Evolutionary conservation across 2,888 invertebrate species (phyloP).

Genomic region (Philereme transversata): DNA sequence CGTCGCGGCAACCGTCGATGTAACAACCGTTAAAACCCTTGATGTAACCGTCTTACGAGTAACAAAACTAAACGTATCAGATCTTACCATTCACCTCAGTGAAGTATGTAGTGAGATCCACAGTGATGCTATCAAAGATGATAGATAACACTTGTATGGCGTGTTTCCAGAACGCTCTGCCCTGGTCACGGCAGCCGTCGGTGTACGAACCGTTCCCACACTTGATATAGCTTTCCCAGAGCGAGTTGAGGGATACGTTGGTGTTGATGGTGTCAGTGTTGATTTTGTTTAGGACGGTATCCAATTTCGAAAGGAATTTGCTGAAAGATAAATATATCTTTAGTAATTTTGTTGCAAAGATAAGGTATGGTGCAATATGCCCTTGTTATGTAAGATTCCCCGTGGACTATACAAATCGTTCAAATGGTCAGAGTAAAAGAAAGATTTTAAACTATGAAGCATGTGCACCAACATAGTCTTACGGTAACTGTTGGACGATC

Average conservation of each 20-base stretch:
- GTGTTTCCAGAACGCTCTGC: constrained; percentile 58
- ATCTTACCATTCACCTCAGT: constrained; percentile 67
- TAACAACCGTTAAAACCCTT: no score
- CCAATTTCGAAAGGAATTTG: constrained; percentile 63
- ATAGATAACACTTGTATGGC: constrained; percentile 62
- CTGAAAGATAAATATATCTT: constrained; percentile 46
- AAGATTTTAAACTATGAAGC: no score
- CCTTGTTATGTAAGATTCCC: no score
- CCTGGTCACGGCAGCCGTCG: constrained; percentile 49
- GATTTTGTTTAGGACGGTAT: constrained; percentile 60
- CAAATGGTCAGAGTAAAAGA: no score
- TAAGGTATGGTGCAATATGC: no score
- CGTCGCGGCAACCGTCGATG: no score
- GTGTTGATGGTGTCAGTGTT: constrained; percentile 43
- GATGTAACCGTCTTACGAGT: no score
- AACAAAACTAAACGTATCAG: neutral
- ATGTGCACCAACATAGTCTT: no score
- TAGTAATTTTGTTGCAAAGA: neutral
- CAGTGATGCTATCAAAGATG: constrained; percentile 54
- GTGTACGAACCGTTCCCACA: constrained; percentile 45
- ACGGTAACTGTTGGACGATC: no score
- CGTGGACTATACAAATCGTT: no score
- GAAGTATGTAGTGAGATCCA: constrained; percentile 66
- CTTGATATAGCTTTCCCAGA: constrained; percentile 60
- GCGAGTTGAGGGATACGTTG: constrained; percentile 46